Percentiles rank a stretch among this genome's conserved stretches.
Evolutionary conservation across 2,888 invertebrate genomes (phyloP).

Genomic region (Hydropsyche betteni): DNA sequence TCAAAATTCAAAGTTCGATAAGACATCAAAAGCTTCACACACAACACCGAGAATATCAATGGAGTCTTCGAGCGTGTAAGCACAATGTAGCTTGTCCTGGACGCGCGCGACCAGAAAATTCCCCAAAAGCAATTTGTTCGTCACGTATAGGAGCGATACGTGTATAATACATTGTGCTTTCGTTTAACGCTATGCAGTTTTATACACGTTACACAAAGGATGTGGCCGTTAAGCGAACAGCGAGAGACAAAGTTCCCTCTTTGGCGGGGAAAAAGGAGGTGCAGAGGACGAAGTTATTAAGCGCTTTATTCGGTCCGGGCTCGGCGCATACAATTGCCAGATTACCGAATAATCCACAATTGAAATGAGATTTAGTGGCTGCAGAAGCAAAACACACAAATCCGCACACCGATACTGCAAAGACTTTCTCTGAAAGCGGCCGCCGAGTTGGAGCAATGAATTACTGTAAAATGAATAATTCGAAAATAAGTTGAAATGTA

Average conservation of each 20-base stretch:
- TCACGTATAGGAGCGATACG: too few species aligned
- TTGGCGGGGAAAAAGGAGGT: background rate
- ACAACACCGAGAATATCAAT: too few species aligned
- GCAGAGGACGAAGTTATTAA: conserved; percentile 18
- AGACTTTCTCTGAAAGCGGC: background rate
- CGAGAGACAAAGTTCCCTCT: conserved; percentile 21
- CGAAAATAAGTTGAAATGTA: too few species aligned
- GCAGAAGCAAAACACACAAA: conserved; percentile 39
- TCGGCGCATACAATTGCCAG: conserved; percentile 46
- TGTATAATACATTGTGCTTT: too few species aligned
- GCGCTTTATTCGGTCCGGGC: conserved; percentile 25
- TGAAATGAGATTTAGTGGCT: conserved; percentile 50
- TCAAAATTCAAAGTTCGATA: too few species aligned
- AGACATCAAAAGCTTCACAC: too few species aligned
- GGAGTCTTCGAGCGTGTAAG: too few species aligned
- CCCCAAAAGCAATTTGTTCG: too few species aligned
- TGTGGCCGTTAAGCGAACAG: conserved; percentile 6
- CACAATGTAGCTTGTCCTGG: too few species aligned
- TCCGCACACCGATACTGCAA: conserved; percentile 13
- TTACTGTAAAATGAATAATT: too few species aligned
- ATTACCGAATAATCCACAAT: conserved; percentile 51
- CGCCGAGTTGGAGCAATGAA: background rate
- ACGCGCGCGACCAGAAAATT: too few species aligned
- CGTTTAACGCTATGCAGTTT: too few species aligned
- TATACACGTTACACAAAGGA: background rate